phyloP scores from a whole-genome alignment of 2,888 invertebrate genomes.

The Elegia similella region DNA sequence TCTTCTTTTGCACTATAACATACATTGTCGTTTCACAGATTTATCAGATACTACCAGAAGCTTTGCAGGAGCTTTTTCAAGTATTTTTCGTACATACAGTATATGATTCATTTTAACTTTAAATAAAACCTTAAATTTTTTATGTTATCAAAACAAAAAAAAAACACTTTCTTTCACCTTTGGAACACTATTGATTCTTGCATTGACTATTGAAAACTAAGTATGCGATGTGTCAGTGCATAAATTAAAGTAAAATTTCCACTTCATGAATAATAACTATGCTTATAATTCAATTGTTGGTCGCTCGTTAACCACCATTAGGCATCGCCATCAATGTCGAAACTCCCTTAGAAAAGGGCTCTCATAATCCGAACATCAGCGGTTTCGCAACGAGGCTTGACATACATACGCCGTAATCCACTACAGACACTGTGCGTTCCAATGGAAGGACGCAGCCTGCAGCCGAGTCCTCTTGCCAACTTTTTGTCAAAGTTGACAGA shows the following conservation, averaged over 20 bases:
- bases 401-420: conserved; percentile 67
- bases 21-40: too few species aligned
- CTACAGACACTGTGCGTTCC: conserved; percentile 40
- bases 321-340: conserved; percentile 32
- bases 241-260: neutral
- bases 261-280: neutral
- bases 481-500: conserved; percentile 43
- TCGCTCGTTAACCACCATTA: conserved; percentile 7
- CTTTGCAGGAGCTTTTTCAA: too few species aligned
- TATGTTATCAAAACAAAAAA: too few species aligned
- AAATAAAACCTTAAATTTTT: too few species aligned
- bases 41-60: too few species aligned
- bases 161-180: too few species aligned
- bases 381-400: conserved; percentile 67
- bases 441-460: conserved; percentile 37
- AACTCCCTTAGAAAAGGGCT: conserved; percentile 68
- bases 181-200: too few species aligned
- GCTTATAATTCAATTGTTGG: conserved; percentile 10
- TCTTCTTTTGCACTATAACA: too few species aligned
- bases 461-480: conserved; percentile 31
- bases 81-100: too few species aligned
- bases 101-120: too few species aligned
- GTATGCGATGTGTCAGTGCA: neutral
- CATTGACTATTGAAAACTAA: too few species aligned
- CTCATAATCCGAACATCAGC: conserved; percentile 56